Percentiles rank a stretch among this genome's conserved stretches.
phyloP scores from a whole-genome alignment of 2,113 vertebrate genomes.

The Takifugu flavidus region DNA sequence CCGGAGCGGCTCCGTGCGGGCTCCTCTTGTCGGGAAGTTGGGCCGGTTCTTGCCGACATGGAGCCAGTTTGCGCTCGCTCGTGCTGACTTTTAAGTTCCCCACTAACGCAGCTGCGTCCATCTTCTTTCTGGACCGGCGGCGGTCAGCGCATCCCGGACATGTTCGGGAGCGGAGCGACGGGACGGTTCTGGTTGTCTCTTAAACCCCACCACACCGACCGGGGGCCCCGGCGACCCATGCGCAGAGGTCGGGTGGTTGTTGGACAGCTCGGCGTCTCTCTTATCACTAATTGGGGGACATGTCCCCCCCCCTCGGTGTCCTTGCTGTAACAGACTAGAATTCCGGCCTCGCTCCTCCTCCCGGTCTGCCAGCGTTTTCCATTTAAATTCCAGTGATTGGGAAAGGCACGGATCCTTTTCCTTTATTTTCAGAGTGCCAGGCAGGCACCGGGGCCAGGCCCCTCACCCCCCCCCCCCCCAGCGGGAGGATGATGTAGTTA shows the following conservation, averaged over 20 bases:
- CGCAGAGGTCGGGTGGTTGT: not conserved
- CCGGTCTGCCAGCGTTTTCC: constrained; percentile 37
- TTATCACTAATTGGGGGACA: constrained; percentile 14
- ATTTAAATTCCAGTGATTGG: constrained; percentile 70
- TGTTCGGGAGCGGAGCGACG: no score
- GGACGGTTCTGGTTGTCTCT: no score
- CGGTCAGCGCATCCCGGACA: no score
- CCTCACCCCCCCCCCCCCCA: constrained; percentile 8
- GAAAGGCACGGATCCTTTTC: constrained; percentile 63
- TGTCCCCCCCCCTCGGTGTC: constrained; percentile 17
- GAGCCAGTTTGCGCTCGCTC: constrained; percentile 33
- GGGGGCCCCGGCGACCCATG: not conserved
- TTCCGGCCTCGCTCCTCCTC: constrained; percentile 23
- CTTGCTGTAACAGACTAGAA: constrained; percentile 11
- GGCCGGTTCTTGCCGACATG: constrained; percentile 3
- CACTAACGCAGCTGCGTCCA: constrained; percentile 43
- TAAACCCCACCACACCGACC: no score
- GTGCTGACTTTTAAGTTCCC: constrained; percentile 47
- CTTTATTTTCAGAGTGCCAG: constrained; percentile 57
- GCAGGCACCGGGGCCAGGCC: constrained; percentile 41
- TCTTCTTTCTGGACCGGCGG: constrained; percentile 17
- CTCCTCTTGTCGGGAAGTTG: constrained; percentile 29
- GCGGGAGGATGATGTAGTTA: constrained; percentile 34
- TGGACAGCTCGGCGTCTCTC: not conserved
- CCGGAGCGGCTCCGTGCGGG: not conserved